Conservation (phyloP, 2,797 vertebrate species). For the Podargus strigoides region DNA sequence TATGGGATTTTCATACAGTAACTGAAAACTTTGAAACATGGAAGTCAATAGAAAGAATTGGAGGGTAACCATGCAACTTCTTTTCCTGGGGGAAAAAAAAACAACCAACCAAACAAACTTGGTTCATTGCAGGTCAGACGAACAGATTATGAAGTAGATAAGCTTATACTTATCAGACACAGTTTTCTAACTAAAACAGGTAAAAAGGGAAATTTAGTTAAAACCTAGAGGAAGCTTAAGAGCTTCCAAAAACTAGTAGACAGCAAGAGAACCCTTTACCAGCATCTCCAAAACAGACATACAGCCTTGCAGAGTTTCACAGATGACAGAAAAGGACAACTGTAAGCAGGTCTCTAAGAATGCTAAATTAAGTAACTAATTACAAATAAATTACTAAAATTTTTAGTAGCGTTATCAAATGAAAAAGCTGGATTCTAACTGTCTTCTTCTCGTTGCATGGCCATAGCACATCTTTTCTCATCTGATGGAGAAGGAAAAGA, state of each 20-base stretch:
- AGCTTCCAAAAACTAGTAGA: neutral
- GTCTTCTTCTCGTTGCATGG: neutral
- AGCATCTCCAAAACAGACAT: neutral
- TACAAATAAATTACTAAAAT: neutral
- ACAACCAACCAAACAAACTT: fast-evolving
- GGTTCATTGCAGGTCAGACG: fast-evolving
- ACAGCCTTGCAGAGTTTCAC: neutral
- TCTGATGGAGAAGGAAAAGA: neutral
- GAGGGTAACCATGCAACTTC: neutral
- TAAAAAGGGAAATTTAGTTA: neutral
- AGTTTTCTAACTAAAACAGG: neutral
- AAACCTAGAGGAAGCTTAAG: neutral
- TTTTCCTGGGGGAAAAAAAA: neutral
- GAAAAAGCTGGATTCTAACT: neutral
- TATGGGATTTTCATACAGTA: neutral
- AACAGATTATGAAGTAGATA: neutral
- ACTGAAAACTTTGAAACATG: neutral
- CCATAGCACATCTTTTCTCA: neutral
- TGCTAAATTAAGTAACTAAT: neutral
- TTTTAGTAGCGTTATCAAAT: neutral
- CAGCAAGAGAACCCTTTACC: neutral
- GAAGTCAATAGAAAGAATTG: neutral
- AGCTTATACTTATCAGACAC: neutral
- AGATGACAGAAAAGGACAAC: neutral
- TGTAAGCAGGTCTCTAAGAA: neutral